A percentile compares a stretch with the other conserved stretches of the same genome.
Conservation (phyloP, 2,888 invertebrate species). For the Nipponacmea schrenckii region DNA sequence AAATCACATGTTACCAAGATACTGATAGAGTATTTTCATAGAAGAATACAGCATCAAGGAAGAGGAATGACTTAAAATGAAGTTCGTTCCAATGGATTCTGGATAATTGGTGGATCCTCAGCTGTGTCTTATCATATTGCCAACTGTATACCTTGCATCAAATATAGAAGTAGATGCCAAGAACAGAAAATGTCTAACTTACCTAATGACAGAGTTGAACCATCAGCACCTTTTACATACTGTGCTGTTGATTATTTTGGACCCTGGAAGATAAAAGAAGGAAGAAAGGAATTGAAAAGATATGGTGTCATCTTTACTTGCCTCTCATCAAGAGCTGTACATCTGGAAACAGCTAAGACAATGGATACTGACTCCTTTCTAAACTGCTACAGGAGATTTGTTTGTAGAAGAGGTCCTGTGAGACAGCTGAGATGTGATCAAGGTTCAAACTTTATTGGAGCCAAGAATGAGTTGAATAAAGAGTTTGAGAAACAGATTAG, state of each 20-base stretch:
- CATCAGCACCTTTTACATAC: constrained; percentile 19
- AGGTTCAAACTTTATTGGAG: constrained; percentile 39
- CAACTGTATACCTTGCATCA: constrained; percentile 9
- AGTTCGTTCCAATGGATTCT: not conserved
- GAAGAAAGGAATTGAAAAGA: constrained; percentile 50
- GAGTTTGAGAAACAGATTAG: not conserved
- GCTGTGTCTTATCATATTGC: not conserved
- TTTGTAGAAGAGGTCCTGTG: constrained; percentile 33
- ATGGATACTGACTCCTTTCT: constrained; percentile 40
- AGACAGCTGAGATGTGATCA: constrained; percentile 31
- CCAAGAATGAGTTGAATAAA: not conserved
- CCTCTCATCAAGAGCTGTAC: constrained; percentile 51
- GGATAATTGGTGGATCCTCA: not conserved
- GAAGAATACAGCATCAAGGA: not conserved
- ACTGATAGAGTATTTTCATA: constrained; percentile 13
- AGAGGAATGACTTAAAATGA: not conserved
- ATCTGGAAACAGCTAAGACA: constrained; percentile 43
- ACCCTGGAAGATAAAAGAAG: constrained; percentile 43
- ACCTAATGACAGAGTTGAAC: constrained; percentile 18
- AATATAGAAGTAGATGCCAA: not conserved
- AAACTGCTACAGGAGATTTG: constrained; percentile 19
- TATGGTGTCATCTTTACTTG: constrained; percentile 55
- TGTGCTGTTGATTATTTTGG: constrained; percentile 19
- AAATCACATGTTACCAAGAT: constrained; percentile 10
- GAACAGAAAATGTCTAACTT: constrained; percentile 24